A percentile compares a stretch with the other conserved stretches of the same genome.
Conservation (phyloP, 2,888 invertebrate species). For the Idaea aversata region DNA sequence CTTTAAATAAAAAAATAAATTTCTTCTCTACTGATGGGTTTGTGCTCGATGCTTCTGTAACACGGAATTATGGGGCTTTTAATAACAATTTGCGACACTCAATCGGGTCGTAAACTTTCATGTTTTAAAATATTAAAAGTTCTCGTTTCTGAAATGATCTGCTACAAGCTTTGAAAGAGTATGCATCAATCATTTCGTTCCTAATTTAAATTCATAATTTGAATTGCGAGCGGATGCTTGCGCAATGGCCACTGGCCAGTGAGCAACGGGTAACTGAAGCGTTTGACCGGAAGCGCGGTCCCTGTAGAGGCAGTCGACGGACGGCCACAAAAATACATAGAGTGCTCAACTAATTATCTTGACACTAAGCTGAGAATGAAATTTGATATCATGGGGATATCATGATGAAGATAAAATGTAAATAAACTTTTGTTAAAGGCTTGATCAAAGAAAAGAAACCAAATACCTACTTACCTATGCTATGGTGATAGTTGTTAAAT, state of each 20-base stretch:
- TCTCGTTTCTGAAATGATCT: conserved; percentile 25
- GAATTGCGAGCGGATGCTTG: conserved; percentile 62
- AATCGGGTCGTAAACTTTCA: not conserved
- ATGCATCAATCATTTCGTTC: conserved; percentile 36
- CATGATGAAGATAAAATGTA: not conserved
- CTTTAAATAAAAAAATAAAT: too few relatives aligned
- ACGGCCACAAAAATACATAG: conserved; percentile 27
- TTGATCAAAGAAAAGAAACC: conserved; percentile 4
- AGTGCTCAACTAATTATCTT: not conserved
- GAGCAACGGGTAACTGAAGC: conserved; percentile 53
- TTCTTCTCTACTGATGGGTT: too few relatives aligned
- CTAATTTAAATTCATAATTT: conserved; percentile 44
- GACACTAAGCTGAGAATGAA: not conserved
- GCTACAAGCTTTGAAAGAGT: conserved; percentile 25
- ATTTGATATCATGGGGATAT: not conserved
- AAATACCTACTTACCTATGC: too few relatives aligned
- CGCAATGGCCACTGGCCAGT: conserved; percentile 49
- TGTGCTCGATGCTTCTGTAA: too few relatives aligned
- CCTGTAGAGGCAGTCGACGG: conserved; percentile 31
- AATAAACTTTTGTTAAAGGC: not conserved
- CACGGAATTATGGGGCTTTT: too few relatives aligned
- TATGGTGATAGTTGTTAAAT: too few relatives aligned
- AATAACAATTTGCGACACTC: too few relatives aligned
- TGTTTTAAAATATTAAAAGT: conserved; percentile 17
- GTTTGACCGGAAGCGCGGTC: conserved; percentile 62